These are phyloP conservation scores for Caenorhabditis latens DNA, from an alignment of 1,140 invertebrate genomes.

Conservation along the genomic window DNA sequence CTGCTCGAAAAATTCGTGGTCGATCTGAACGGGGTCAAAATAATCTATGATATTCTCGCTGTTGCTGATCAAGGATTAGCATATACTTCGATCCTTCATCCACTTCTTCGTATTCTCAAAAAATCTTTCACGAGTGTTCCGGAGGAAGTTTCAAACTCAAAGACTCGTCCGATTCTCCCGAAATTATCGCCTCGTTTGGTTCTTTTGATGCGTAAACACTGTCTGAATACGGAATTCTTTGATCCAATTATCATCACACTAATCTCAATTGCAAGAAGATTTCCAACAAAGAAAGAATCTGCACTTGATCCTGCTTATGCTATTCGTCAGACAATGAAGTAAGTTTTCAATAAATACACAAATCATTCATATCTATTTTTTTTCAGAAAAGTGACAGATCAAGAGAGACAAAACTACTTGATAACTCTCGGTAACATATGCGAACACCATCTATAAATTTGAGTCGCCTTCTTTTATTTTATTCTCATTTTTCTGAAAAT, in stretches of 20 bases:
- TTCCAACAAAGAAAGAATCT: not conserved
- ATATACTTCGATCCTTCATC: not conserved
- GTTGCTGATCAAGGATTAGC: constrained; percentile 9
- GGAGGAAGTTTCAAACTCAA: not conserved
- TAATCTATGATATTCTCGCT: not conserved
- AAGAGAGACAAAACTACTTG: not conserved
- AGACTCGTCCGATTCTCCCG: not conserved
- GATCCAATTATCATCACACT: not conserved
- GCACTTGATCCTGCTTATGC: not conserved
- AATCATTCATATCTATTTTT: not conserved
- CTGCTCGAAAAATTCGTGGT: not conserved
- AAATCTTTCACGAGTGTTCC: not conserved
- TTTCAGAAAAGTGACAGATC: not conserved
- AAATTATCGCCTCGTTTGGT: not conserved
- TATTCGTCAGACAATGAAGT: constrained; percentile 6
- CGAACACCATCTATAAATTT: not conserved
- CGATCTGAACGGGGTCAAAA: not conserved
- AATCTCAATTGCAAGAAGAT: not conserved
- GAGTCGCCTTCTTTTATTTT: not conserved
- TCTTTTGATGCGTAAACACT: constrained; percentile 27
- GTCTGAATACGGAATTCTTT: not conserved
- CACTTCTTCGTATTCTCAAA: not conserved
- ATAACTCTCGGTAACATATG: not conserved
- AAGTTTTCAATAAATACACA: not conserved
- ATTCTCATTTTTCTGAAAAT: too few relatives aligned